These are phyloP conservation scores for Bettongia penicillata DNA, from an alignment of 2,113 vertebrate species.

Conservation along the genomic window DNA sequence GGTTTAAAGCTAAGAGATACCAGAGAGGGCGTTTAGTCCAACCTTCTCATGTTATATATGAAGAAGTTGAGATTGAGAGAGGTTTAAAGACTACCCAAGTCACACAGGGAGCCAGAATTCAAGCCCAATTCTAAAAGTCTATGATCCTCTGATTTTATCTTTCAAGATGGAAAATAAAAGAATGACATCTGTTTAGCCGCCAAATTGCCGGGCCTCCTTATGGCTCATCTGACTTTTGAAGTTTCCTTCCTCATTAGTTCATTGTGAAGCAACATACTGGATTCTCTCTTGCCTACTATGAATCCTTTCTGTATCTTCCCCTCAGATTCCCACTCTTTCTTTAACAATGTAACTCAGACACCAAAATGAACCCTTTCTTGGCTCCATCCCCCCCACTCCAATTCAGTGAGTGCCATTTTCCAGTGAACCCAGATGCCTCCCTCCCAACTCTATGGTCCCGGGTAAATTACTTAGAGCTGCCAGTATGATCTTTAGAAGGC, in stretches of 20 bases:
- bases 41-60: background rate
- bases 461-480: background rate
- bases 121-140: background rate
- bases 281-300: background rate
- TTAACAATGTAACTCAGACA: background rate
- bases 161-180: background rate
- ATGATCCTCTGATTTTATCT: background rate
- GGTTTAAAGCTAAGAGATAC: background rate
- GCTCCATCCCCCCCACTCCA: background rate
- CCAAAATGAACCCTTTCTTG: background rate
- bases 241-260: background rate
- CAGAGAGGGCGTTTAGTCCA: background rate
- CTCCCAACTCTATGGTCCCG: background rate
- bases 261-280: background rate
- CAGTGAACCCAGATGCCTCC: background rate
- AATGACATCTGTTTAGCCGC: background rate
- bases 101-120: background rate
- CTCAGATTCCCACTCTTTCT: background rate
- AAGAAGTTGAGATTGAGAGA: background rate
- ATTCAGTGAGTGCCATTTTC: background rate
- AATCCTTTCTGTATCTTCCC: background rate
- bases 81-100: background rate
- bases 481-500: background rate
- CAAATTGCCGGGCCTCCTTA: background rate
- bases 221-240: background rate